Conservation (phyloP, 2,888 invertebrate species). For the Bedellia somnulentella region DNA sequence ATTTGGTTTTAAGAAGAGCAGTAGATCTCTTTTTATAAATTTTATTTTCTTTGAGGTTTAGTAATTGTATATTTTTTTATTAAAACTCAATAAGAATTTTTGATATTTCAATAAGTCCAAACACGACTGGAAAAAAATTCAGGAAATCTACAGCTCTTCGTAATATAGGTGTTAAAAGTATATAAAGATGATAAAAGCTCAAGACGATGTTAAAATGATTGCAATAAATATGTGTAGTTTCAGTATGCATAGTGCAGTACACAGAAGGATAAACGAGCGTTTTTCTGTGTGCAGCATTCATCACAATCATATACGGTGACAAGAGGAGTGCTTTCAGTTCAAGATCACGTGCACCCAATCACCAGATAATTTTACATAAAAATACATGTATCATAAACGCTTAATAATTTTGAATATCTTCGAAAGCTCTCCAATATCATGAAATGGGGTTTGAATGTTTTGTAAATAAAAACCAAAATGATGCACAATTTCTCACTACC, state of each 20-base stretch:
- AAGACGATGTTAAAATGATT: conserved; percentile 42
- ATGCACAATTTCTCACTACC: conserved; percentile 32
- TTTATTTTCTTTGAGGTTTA: too few relatives aligned
- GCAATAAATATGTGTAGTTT: conserved; percentile 27
- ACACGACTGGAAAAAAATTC: too few relatives aligned
- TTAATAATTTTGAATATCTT: too few relatives aligned
- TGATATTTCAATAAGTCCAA: too few relatives aligned
- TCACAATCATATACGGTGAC: conserved; percentile 37
- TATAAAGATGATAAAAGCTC: conserved; percentile 42
- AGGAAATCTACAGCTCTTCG: conserved; percentile 47
- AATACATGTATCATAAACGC: too few relatives aligned
- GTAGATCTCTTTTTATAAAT: too few relatives aligned
- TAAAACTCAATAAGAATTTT: too few relatives aligned
- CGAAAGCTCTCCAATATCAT: conserved; percentile 51
- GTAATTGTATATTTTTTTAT: too few relatives aligned
- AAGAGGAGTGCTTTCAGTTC: conserved; percentile 49
- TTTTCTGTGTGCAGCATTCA: conserved; percentile 20
- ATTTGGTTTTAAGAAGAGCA: conserved; percentile 20
- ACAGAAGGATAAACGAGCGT: not conserved
- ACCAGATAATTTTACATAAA: conserved; percentile 17
- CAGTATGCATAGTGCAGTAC: not conserved
- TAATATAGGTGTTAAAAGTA: too few relatives aligned
- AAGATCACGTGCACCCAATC: conserved; percentile 52
- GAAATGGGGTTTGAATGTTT: conserved; percentile 58
- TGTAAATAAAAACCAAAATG: conserved; percentile 22